phyloP scores from a whole-genome alignment of 92 coral and sea anemone genomes.

The Porites rus region DNA sequence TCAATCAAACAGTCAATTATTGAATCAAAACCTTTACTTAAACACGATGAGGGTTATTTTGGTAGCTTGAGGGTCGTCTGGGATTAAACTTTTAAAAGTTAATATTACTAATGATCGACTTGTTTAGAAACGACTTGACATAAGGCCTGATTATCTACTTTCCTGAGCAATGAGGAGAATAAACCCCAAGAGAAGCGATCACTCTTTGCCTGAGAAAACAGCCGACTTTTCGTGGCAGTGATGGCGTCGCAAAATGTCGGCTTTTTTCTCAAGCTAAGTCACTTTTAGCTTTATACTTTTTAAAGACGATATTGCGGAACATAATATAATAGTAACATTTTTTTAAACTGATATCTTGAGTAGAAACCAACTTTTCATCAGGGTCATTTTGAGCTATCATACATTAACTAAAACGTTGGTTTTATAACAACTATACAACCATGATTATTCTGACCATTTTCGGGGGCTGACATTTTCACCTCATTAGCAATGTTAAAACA shows the following conservation, averaged over 20 bases:
- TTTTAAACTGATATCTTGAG: neutral
- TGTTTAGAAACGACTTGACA: neutral
- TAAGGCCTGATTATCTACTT: neutral
- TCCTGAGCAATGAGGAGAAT: neutral
- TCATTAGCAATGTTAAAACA: too few relatives aligned
- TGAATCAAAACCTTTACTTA: too few relatives aligned
- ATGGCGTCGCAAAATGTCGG: too few relatives aligned
- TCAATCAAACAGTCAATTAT: too few relatives aligned
- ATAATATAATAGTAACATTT: too few relatives aligned
- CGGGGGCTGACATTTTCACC: neutral
- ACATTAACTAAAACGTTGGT: neutral
- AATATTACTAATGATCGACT: neutral
- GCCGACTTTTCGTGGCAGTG: too few relatives aligned
- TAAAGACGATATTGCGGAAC: too few relatives aligned
- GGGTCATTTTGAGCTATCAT: slow-evolving; percentile 1
- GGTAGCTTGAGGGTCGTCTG: too few relatives aligned
- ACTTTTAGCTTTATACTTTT: too few relatives aligned
- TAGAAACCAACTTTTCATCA: neutral
- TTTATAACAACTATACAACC: slow-evolving; percentile 7
- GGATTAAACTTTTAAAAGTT: neutral
- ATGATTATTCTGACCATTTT: neutral
- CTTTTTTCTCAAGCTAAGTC: too few relatives aligned
- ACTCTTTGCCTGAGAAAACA: too few relatives aligned
- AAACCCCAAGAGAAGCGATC: neutral
- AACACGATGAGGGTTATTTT: too few relatives aligned